These are phyloP conservation scores for Tribolium madens DNA, from an alignment of 1,140 invertebrate species.

Conservation along the genomic window DNA sequence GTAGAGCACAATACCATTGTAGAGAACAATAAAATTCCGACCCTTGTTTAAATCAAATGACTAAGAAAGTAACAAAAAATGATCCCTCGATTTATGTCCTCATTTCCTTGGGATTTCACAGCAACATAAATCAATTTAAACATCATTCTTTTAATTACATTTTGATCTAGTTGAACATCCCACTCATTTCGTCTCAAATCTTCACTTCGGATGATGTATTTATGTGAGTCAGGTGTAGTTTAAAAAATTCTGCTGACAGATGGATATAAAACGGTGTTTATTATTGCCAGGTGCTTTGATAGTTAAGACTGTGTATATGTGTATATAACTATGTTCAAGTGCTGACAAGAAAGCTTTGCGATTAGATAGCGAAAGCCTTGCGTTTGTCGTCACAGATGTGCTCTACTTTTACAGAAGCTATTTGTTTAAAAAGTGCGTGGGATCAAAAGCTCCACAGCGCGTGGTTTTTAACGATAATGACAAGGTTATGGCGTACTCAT, in stretches of 20 bases:
- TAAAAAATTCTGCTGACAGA: constrained; percentile 39
- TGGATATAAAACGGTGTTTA: constrained; percentile 41
- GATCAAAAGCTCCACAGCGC: constrained; percentile 47
- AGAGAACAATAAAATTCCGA: background rate
- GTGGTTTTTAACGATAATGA: constrained; percentile 51
- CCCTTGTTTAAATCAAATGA: background rate
- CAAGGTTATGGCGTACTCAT: constrained; percentile 49
- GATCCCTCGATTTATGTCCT: constrained; percentile 7
- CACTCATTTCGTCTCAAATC: background rate
- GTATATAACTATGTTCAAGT: constrained; percentile 14
- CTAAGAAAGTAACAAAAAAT: constrained; percentile 2
- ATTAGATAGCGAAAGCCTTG: constrained; percentile 27
- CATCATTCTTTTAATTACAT: constrained; percentile 14
- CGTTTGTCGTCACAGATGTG: constrained; percentile 8
- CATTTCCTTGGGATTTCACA: constrained; percentile 13
- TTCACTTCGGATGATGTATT: constrained; percentile 28
- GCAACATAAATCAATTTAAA: constrained; percentile 19
- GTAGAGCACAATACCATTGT: too few species aligned
- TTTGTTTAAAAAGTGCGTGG: constrained; percentile 46
- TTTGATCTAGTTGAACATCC: constrained; percentile 22
- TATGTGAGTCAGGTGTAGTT: constrained; percentile 42
- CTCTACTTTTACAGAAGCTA: constrained; percentile 31
- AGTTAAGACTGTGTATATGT: constrained; percentile 25
- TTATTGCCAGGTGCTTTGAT: constrained; percentile 45
- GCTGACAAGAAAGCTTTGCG: constrained; percentile 33